Conservation (phyloP, 2,113 vertebrate species). For the Probosciger aterrimus region DNA sequence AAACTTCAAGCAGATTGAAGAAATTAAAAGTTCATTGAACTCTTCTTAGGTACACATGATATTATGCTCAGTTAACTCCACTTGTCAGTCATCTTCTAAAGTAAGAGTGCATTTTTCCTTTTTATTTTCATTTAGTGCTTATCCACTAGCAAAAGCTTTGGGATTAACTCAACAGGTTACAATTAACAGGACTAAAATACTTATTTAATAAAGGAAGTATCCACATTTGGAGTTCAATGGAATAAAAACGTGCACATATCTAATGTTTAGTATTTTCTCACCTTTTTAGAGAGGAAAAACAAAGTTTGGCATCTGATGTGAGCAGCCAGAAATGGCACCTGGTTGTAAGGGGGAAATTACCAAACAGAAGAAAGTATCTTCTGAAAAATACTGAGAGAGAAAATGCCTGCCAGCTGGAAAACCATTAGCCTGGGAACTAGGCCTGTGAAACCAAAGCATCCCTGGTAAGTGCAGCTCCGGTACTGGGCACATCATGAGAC, state of each 20-base stretch:
- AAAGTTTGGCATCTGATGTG: background rate
- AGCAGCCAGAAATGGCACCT: background rate
- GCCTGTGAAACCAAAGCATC: background rate
- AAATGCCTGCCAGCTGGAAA: background rate
- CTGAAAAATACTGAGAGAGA: background rate
- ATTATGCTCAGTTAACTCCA: background rate
- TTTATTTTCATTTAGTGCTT: background rate
- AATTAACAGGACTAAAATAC: background rate
- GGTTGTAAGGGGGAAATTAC: background rate
- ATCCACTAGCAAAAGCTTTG: background rate
- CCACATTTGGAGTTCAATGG: background rate
- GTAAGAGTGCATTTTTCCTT: background rate
- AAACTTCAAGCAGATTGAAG: background rate
- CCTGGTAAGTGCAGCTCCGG: background rate
- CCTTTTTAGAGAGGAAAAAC: background rate
- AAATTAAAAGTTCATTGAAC: background rate
- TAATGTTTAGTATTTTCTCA: background rate
- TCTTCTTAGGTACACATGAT: background rate
- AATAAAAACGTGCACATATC: background rate
- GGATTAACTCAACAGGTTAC: background rate
- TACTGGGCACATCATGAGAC: background rate
- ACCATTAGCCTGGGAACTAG: background rate
- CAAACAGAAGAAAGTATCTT: background rate
- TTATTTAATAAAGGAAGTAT: background rate
- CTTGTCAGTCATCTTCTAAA: background rate